Evolutionary conservation across 2,113 vertebrate species (phyloP).

Genomic region (Cichladusa arquata): DNA sequence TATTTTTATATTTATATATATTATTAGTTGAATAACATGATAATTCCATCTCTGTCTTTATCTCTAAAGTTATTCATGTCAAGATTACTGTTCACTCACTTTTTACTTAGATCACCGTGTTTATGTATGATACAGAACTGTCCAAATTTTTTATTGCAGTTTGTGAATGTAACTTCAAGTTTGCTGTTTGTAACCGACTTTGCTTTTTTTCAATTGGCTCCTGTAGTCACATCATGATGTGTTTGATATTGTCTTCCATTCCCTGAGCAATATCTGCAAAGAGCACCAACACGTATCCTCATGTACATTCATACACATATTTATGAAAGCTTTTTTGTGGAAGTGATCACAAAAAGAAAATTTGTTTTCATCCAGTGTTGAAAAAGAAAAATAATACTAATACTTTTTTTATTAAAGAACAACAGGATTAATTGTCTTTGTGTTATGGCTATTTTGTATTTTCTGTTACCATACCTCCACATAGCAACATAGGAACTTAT

Average conservation of each 20-base stretch:
- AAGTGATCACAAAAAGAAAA: background rate
- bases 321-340: background rate
- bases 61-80: background rate
- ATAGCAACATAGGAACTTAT: background rate
- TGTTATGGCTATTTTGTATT: background rate
- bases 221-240: background rate
- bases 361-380: background rate
- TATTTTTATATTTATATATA: background rate
- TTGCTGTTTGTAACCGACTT: background rate
- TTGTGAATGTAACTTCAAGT: background rate
- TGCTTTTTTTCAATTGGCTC: background rate
- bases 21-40: background rate
- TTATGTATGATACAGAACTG: background rate
- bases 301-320: background rate
- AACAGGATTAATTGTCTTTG: background rate
- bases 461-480: background rate
- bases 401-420: background rate
- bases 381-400: background rate
- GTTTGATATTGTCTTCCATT: background rate
- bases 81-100: rapidly evolving
- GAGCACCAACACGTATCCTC: background rate
- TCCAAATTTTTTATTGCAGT: background rate
- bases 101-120: background rate
- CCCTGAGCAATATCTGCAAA: background rate
- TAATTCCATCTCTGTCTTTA: background rate